Conservation (phyloP, 2,113 vertebrate species). For the Leucopsar rothschildi region DNA sequence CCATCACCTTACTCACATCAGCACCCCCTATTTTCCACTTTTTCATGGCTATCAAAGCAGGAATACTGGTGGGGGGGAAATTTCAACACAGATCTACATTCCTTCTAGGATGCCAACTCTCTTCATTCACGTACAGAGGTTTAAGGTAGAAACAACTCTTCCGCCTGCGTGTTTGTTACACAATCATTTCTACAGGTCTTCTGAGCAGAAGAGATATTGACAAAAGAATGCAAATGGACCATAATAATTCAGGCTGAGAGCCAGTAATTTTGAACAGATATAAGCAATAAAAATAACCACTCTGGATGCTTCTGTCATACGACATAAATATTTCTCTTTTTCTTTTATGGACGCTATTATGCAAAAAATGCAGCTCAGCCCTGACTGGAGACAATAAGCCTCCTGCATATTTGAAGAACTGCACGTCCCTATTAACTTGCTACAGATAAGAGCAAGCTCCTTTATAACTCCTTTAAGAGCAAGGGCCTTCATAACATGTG, state of each 20-base stretch:
- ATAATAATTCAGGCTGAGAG: not conserved
- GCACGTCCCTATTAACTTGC: not conserved
- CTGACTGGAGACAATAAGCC: not conserved
- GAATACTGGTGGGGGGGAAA: fast-evolving
- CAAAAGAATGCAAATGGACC: not conserved
- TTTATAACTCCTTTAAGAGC: no score
- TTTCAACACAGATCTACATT: not conserved
- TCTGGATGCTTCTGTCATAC: not conserved
- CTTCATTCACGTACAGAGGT: not conserved
- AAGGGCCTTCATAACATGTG: not conserved
- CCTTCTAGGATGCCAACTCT: not conserved
- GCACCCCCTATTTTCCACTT: not conserved
- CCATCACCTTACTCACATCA: not conserved
- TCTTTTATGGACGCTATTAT: not conserved
- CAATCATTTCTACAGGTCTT: not conserved
- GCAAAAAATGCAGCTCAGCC: not conserved
- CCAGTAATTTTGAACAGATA: not conserved
- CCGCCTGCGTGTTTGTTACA: not conserved
- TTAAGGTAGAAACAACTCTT: not conserved
- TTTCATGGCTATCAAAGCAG: not conserved
- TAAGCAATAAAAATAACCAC: conserved; percentile 21
- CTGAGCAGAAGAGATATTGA: not conserved
- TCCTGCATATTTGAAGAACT: not conserved
- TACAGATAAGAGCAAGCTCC: not conserved
- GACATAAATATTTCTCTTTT: conserved; percentile 22